Conservation (phyloP, 2,113 vertebrate genomes). For the Hippopotamus amphibius region DNA sequence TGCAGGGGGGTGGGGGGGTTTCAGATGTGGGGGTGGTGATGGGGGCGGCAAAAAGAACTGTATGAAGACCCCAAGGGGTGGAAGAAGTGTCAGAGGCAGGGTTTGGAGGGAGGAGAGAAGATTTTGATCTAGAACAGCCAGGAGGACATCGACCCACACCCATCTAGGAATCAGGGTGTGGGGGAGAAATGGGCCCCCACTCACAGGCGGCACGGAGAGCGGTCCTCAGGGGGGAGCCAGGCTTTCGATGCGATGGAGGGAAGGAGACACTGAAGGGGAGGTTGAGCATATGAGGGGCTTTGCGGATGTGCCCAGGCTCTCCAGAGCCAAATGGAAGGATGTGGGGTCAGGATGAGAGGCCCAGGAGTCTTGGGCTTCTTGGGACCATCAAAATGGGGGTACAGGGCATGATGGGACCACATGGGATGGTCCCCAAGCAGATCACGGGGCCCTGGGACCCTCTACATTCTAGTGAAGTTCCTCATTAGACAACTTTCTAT, state of each 20-base stretch:
- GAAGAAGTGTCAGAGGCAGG: background rate
- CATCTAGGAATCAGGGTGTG: background rate
- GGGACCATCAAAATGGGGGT: background rate
- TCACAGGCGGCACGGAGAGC: background rate
- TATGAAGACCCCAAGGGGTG: background rate
- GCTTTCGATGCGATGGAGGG: background rate
- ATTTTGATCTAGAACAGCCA: background rate
- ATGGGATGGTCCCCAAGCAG: background rate
- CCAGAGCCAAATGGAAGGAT: background rate
- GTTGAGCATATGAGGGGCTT: background rate
- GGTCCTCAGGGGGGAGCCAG: fast-evolving
- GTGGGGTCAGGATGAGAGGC: background rate
- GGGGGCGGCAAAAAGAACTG: background rate
- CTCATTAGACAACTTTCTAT: background rate
- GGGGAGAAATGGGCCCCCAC: background rate
- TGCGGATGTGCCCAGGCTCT: background rate
- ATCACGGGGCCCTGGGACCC: background rate
- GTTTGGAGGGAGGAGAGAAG: background rate
- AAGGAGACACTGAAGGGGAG: background rate
- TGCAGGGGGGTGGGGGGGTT: fast-evolving
- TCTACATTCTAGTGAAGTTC: background rate
- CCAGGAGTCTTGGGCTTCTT: background rate
- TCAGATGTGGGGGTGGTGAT: background rate
- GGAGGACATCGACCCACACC: background rate
- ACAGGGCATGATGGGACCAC: background rate